These are phyloP conservation scores for Mionectes macconnelli DNA, from an alignment of 2,113 vertebrate genomes.

Conservation along the genomic window DNA sequence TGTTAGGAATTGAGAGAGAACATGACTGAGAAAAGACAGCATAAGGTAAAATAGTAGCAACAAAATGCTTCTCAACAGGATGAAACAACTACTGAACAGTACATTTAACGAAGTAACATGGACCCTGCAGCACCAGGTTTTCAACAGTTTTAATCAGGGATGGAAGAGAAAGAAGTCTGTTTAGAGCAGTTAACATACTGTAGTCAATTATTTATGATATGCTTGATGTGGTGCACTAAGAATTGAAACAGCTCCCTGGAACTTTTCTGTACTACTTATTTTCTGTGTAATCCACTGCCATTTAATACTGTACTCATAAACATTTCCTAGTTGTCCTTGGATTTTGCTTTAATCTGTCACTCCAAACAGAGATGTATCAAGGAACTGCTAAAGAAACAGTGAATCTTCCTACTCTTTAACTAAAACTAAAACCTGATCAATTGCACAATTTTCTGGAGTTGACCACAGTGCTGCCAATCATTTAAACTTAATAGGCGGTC, in stretches of 20 bases:
- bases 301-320: not conserved
- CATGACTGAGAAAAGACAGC: not conserved
- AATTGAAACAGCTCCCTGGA: not conserved
- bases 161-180: not conserved
- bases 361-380: not conserved
- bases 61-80: not conserved
- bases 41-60: not conserved
- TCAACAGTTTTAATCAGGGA: not conserved
- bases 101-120: not conserved
- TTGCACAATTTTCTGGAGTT: not conserved
- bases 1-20: not conserved
- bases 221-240: not conserved
- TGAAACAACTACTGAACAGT: not conserved
- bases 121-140: not conserved
- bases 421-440: not conserved
- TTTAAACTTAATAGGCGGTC: not conserved
- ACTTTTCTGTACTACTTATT: not conserved
- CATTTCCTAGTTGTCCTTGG: not conserved
- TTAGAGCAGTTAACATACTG: not conserved
- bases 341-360: not conserved
- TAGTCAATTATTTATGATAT: not conserved
- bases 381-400: not conserved
- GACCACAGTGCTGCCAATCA: not conserved
- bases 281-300: not conserved
- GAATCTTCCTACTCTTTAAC: not conserved